Evolutionary conservation across 2,888 invertebrate genomes (phyloP), one percentile per base, ranked within the genome.

Genomic region (Calameuta pallipes): DNA sequence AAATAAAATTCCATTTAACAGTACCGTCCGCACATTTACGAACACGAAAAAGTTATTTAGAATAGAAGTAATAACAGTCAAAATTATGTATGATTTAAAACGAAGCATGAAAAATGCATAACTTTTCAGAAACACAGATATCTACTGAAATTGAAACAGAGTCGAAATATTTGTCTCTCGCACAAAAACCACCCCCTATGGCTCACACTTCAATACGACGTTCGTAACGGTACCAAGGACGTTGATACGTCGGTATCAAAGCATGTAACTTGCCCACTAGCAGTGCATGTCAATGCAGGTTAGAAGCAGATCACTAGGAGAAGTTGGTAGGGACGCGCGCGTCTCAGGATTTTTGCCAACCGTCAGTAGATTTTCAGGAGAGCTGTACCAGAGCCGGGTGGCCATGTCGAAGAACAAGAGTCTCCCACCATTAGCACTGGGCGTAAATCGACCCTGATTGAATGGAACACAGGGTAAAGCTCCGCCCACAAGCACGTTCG

Each of bases 371-470:
- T 79, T 79, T 73, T 76, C 79, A 77, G 79, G 82, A 83, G 82
- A 83, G 83, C 78, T 78, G 84, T 80, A 78, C 83, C 80, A 69
- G 37, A 37, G 71, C 78, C 78, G 80, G 82, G 84, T 82, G 81
- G 84, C 83, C 84, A 84, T 84, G 81, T 80, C 79, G 71, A 80
- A 79, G 73, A 69, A 75, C 34, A 69, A 56, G 31, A 34, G 70
- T 75, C 78, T 76, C 76, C 81, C 80, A 71, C 79, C 78, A 76
- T 71, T 34, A 15, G 34, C 41, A 35, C 75, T 76, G 79, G 80
- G 80, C 75, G 76, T 75, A 77, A 56, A 56, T 56, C 56, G 23
- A 56, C 23, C 9, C 23, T 23, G 56, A 56, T 23, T 56, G 56
- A 56, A 56, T 34, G 74, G 74, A 34, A 23, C 74, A 36, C 11